phyloP scores from a whole-genome alignment of 2,113 vertebrate genomes.

The Rhizomys pruinosus region DNA sequence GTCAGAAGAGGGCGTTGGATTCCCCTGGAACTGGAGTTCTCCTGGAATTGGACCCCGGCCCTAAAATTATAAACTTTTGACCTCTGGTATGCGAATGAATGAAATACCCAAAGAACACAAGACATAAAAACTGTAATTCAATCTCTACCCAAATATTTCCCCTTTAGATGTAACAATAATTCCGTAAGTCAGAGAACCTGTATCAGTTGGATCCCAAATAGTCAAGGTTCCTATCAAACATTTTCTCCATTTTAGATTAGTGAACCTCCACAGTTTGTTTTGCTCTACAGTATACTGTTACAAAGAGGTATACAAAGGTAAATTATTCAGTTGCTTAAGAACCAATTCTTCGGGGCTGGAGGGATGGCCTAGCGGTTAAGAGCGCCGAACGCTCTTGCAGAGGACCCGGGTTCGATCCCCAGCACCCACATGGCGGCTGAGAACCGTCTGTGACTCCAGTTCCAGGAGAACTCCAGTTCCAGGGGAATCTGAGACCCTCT shows the following conservation, averaged over 20 bases:
- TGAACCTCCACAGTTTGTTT: background rate
- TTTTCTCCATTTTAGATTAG: constrained; percentile 49
- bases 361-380: too few relatives aligned
- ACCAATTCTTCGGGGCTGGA: too few relatives aligned
- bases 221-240: constrained; percentile 31
- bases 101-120: constrained; percentile 61
- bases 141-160: constrained; percentile 36
- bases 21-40: too few relatives aligned
- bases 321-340: constrained; percentile 37
- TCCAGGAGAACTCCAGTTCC: too few relatives aligned
- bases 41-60: too few relatives aligned
- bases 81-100: constrained; percentile 48
- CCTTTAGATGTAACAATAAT: constrained; percentile 33
- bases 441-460: too few relatives aligned
- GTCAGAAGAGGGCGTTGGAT: too few relatives aligned
- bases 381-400: too few relatives aligned
- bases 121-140: constrained; percentile 31
- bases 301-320: constrained; percentile 31
- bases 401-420: too few relatives aligned
- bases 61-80: constrained; percentile 60
- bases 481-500: too few relatives aligned
- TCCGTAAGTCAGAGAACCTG: background rate
- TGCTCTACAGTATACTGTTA: background rate
- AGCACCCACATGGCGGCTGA: too few relatives aligned
- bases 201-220: constrained; percentile 45